Base-by-base conservation (phyloP, 2,888 invertebrate species). In the Drosophila ezoana region DNA sequence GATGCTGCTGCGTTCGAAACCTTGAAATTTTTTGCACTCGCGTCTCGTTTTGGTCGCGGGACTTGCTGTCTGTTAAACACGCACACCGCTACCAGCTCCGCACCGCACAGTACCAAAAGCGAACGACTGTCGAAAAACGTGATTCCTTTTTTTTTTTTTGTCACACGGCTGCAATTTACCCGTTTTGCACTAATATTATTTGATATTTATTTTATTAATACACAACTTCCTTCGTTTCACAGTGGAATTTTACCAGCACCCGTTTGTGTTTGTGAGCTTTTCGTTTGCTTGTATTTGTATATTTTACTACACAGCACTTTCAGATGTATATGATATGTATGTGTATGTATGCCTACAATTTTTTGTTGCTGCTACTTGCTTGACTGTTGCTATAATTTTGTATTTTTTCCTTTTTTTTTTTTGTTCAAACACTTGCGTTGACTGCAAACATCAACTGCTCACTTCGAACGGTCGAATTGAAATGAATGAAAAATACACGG, bases 401-500 rank as follows among this genome's bases (percentile, higher is more conserved):
- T 68, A 51, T 61, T 66, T 65, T 37, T 69, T 68, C 65, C 61
- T 68, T 64, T 60, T 64, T 61, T 53, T 67, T 67, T 68, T 49
- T 69, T 41, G 63, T 61, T 52, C 51, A 80, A 74, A 51, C 62
- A 65, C 59, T 78, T 75, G 79, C 81, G 73, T 66, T 70, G 79
- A 76, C 52, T 57, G 38, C 52, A 33, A 38, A 60, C 41, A 59
- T 57, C 70, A 73, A 84, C 81, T 72, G 70, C 65, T 68, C 75
- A 59, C 70, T 64, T 66, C 58, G 64, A 89, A 84, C 86, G 87
- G 80, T 90, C 89, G 87, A 92, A 91, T 86, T 87, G 83, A 91
- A 91, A 90, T 91, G 91, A 91, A 90, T 90, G 86, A 87, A 87
- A 76, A 57, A 77, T 64, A 64, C 64, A 54, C 82, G 79, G 84